Evolutionary conservation across 2,888 invertebrate genomes (phyloP).

Genomic region (Unio pictorum): DNA sequence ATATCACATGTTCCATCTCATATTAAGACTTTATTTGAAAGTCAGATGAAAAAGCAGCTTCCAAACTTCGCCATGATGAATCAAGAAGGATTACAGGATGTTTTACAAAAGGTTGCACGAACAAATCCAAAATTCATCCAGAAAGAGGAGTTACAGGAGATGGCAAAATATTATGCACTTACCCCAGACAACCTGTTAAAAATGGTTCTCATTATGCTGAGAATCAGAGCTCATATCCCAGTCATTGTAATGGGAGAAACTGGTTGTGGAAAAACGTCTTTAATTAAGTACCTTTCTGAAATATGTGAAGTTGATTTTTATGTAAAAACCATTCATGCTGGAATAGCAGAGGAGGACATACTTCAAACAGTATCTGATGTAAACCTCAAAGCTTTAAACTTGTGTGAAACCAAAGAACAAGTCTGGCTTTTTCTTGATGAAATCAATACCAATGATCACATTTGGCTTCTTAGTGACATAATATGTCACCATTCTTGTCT

Average conservation of each 20-base stretch:
- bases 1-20: slow-evolving; percentile 26
- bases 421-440: slow-evolving; percentile 55
- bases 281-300: slow-evolving; percentile 41
- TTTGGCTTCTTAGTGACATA: slow-evolving; percentile 41
- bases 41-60: slow-evolving; percentile 36
- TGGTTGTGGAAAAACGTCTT: slow-evolving; percentile 57
- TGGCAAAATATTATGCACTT: slow-evolving; percentile 36
- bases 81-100: slow-evolving; percentile 20
- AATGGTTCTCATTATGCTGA: slow-evolving; percentile 46
- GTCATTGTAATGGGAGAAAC: slow-evolving; percentile 58
- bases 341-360: slow-evolving; percentile 29
- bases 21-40: slow-evolving; percentile 38
- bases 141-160: slow-evolving; percentile 5
- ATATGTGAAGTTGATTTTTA: slow-evolving; percentile 38
- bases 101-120: slow-evolving; percentile 31
- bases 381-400: slow-evolving; percentile 19
- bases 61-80: slow-evolving; percentile 20
- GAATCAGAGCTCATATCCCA: slow-evolving; percentile 43
- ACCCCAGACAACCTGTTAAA: slow-evolving; percentile 54
- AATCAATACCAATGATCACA: slow-evolving; percentile 49
- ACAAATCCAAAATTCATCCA: slow-evolving; percentile 15
- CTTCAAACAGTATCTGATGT: slow-evolving; percentile 13
- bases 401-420: slow-evolving; percentile 4
- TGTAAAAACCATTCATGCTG: slow-evolving; percentile 51
- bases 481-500: slow-evolving; percentile 41